A percentile compares a stretch with the other conserved stretches of the same genome.
phyloP scores from a whole-genome alignment of 2,113 vertebrate genomes.

The Neolamprologus falcicula region DNA sequence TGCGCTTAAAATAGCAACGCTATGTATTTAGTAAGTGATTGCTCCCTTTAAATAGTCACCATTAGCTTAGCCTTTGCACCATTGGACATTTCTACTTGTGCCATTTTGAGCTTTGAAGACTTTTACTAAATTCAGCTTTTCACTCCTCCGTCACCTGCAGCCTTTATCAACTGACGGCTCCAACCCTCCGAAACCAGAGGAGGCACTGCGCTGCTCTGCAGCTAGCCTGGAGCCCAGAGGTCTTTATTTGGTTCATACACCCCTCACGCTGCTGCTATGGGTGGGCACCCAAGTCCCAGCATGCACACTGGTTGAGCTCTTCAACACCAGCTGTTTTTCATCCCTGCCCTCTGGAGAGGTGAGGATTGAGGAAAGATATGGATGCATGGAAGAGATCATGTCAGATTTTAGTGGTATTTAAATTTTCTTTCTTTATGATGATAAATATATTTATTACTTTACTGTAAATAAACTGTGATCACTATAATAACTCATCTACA shows the following conservation, averaged over 20 bases:
- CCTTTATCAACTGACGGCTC: background rate
- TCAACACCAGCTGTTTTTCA: conserved; percentile 63
- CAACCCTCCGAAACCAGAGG: background rate
- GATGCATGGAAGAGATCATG: rapidly evolving
- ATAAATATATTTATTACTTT: background rate
- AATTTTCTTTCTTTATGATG: background rate
- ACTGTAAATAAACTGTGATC: rapidly evolving
- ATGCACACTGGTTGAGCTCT: conserved; percentile 55
- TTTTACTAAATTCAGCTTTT: rapidly evolving
- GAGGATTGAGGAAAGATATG: background rate
- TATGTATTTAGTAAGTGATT: background rate
- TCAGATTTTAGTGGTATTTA: background rate
- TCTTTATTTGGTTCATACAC: conserved; percentile 62
- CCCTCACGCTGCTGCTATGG: conserved; percentile 70
- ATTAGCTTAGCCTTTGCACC: background rate
- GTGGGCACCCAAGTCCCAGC: conserved; percentile 59
- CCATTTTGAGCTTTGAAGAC: background rate
- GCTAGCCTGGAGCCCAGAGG: conserved; percentile 53
- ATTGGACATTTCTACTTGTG: rapidly evolving
- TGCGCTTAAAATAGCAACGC: background rate
- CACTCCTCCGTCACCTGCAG: conserved; percentile 9
- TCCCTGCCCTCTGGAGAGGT: conserved; percentile 72
- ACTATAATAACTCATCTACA: rapidly evolving
- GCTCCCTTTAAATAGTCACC: background rate
- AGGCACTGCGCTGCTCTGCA: conserved; percentile 54